These are phyloP conservation scores for Glaucidium brasilianum DNA, from an alignment of 2,113 vertebrate genomes.

Conservation along the genomic window DNA sequence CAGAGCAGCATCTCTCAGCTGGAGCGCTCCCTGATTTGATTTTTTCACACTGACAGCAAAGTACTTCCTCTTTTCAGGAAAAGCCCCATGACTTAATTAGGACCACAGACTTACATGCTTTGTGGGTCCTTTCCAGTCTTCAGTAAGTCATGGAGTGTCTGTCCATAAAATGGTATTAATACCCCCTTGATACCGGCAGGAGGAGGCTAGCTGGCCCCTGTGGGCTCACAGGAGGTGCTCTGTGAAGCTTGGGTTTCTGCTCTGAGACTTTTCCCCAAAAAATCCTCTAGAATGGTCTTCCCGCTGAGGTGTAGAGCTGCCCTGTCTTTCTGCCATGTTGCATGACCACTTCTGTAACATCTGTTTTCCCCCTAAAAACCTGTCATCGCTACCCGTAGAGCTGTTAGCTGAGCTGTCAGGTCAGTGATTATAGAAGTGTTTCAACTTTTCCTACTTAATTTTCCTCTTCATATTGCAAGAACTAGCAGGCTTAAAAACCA, in stretches of 20 bases:
- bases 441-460: neutral
- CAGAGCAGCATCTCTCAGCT: neutral
- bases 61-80: neutral
- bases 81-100: neutral
- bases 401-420: neutral
- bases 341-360: neutral
- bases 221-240: neutral
- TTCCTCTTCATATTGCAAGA: neutral
- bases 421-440: neutral
- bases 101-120: neutral
- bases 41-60: neutral
- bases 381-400: accelerated
- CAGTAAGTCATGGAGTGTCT: neutral
- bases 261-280: neutral
- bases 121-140: neutral
- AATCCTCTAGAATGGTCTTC: neutral
- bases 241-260: neutral
- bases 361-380: accelerated
- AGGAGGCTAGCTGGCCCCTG: neutral
- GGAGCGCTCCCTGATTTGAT: neutral
- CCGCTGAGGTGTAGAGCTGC: neutral
- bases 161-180: neutral
- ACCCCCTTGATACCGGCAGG: neutral
- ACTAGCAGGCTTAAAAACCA: neutral
- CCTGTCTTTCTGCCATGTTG: neutral